Conservation (phyloP, 2,888 invertebrate genomes). For the Lasius platythorax region DNA sequence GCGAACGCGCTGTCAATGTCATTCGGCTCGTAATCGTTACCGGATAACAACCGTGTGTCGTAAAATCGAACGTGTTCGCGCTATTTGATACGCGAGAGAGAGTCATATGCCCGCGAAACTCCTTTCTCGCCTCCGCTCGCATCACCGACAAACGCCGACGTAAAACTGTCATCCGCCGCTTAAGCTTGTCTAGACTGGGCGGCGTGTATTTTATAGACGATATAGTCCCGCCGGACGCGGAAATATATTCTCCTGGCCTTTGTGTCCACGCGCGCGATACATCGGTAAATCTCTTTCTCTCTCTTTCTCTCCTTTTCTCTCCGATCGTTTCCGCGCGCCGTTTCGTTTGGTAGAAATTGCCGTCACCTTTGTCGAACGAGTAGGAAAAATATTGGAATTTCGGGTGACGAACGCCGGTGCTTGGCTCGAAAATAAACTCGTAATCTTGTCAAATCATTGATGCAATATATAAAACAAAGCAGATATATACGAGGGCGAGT, state of each 20-base stretch:
- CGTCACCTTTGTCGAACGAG: slow-evolving; percentile 22
- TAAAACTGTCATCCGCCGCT: slow-evolving; percentile 55
- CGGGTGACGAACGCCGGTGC: slow-evolving; percentile 37
- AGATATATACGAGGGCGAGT: slow-evolving; percentile 18
- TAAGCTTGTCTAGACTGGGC: slow-evolving; percentile 56
- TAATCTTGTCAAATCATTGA: slow-evolving; percentile 48
- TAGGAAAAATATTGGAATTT: slow-evolving; percentile 38
- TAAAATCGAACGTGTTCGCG: slow-evolving; percentile 57
- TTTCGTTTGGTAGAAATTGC: slow-evolving; percentile 40
- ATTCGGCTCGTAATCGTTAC: slow-evolving; percentile 52
- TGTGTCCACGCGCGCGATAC: slow-evolving; percentile 37
- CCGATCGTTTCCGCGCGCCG: slow-evolving; percentile 1
- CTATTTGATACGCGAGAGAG: slow-evolving; percentile 48
- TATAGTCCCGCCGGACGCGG: slow-evolving; percentile 23
- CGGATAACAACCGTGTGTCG: slow-evolving; percentile 45
- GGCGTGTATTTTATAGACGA: slow-evolving; percentile 55
- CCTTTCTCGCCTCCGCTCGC: slow-evolving; percentile 3
- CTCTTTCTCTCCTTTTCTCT: slow-evolving; percentile 26
- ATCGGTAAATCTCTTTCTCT: slow-evolving; percentile 43
- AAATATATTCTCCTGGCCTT: slow-evolving; percentile 47
- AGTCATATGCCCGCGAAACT: slow-evolving; percentile 21
- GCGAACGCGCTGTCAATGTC: slow-evolving; percentile 41
- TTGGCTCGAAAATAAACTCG: slow-evolving; percentile 43
- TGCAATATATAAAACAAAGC: slow-evolving; percentile 40
- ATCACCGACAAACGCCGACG: slow-evolving; percentile 25